Base-by-base conservation (phyloP, 2,797 vertebrate genomes). In the Syngnathus rostellatus region DNA sequence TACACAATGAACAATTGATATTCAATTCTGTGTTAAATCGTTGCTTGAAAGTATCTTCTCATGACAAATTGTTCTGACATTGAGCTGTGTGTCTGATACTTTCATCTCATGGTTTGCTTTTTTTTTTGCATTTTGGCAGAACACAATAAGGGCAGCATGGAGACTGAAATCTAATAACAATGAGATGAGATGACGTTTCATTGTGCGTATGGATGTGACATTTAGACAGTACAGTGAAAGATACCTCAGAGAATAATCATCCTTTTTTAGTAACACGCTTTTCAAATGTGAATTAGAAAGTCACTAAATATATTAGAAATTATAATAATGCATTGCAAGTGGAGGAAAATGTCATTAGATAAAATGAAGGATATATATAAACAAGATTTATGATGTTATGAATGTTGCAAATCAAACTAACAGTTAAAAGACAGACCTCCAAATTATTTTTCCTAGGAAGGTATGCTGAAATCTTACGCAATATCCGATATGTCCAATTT, bases 191-290 rank as follows among this genome's bases (percentile, higher is more conserved):
- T 76, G 69, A 74, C 72, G 71, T 82, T 80, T 78, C 54, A 55
- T 53, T 62, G 70, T 59, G 62, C 55, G 64, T 72, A 72, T 67
- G 23, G 73, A 71, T 68, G 57, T 81, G 79, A 84, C 81, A 87
- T 87, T 82, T 82, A 78, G 71, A 70, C 78, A 75, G 40, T 68
- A 70, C 71, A 72, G 79, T 80, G 84, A 83, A 80, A 83, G 83
- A 81, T 72, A 81, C 72, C 77, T 70, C 69, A 17, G 75, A 78
- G 75, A 73, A 76, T 77, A 81, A 81, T 83, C 73, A 77, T 81
- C 66, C 75, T 68, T 80, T 76, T 85, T 82, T 81, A 31, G 71
- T 72, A 65, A 48, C 77, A 71, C 72, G 76, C 77, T 74, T 77
- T 77, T 73, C 69, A 77, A 79, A 81, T 77, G 77, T 69, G 66